Evolutionary conservation across 2,888 invertebrate genomes (phyloP).

Genomic region (Himalopsyche japonica): DNA sequence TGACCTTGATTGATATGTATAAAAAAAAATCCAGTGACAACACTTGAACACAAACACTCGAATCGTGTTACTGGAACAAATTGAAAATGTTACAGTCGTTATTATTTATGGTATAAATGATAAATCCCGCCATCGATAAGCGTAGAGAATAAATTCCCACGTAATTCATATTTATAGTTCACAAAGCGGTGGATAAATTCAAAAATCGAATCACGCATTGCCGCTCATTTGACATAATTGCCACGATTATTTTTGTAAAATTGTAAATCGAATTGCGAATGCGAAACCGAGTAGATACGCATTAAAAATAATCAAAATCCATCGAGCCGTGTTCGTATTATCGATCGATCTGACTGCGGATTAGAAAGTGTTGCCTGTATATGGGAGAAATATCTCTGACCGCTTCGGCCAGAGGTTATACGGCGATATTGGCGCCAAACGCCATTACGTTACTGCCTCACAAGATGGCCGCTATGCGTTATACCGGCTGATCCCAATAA

Average conservation of each 20-base stretch:
- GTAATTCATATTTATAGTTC: not conserved
- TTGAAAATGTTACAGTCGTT: not conserved
- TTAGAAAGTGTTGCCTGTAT: constrained; percentile 35
- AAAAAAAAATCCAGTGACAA: too few species aligned
- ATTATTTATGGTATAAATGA: not conserved
- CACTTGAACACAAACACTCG: too few species aligned
- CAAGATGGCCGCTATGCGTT: constrained; percentile 2
- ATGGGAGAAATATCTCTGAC: constrained; percentile 23
- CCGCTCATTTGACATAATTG: not conserved
- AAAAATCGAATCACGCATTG: not conserved
- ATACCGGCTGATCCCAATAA: not conserved
- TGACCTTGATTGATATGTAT: too few species aligned
- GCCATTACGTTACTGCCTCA: constrained; percentile 18
- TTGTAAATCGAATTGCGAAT: not conserved
- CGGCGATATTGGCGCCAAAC: constrained; percentile 25
- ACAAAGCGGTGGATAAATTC: not conserved
- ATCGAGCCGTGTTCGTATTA: not conserved
- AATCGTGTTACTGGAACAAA: not conserved
- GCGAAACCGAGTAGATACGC: not conserved
- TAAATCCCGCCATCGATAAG: not conserved
- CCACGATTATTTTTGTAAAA: not conserved
- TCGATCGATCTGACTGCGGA: constrained; percentile 15
- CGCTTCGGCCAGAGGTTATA: not conserved
- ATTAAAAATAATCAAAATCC: not conserved
- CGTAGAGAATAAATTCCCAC: not conserved